Evolutionary conservation across 1,140 invertebrate genomes (phyloP), one percentile per base, ranked within the genome.

Genomic region (Trachymyrmex septentrionalis): DNA sequence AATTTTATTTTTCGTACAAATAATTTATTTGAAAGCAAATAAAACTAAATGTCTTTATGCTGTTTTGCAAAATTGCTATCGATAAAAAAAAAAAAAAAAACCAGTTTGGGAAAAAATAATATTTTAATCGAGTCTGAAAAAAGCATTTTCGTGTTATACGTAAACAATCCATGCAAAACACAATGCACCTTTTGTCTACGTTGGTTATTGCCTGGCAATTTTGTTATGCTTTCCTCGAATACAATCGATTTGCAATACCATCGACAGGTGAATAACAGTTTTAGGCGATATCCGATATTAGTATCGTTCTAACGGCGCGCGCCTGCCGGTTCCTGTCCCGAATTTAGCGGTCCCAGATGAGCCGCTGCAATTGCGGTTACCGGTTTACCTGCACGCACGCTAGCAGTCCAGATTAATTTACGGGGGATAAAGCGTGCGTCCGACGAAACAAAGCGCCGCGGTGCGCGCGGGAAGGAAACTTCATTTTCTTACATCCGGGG

Each of bases 401-500:
- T 80, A 44, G 76, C 88, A 75, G 85, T 63, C 85, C 48, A 53
- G 73, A 81, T 88, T 89, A 90, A 90, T 90, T 90, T 89, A 90
- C 85, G 66, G 88, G 76, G 88, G 66, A 89, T 89, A 90, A 90
- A 90, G 88, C 77, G 50, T 72, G 66, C 73, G 88, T 89, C 88
- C 87, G 88, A 86, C 82, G 77, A 90, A 90, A 90, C 88, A 90
- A 90, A 90, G 88, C 88, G 61, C n/a, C 85, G 78, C 71, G 78
- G 80, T 57, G 88, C 88, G 71, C 57, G 69, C 78, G 88, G 92
- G 92, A 92, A 93, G 92, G 92, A 93, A 93, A 92, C 92, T 92
- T 92, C 90, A 92, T 93, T 92, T 91, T 89, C 92, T 92, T 91
- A 88, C 90, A 93, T 93, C 92, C 92, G 88, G 92, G 59, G 75